Conservation (phyloP, 2,113 vertebrate species). For the Aptenodytes patagonicus region DNA sequence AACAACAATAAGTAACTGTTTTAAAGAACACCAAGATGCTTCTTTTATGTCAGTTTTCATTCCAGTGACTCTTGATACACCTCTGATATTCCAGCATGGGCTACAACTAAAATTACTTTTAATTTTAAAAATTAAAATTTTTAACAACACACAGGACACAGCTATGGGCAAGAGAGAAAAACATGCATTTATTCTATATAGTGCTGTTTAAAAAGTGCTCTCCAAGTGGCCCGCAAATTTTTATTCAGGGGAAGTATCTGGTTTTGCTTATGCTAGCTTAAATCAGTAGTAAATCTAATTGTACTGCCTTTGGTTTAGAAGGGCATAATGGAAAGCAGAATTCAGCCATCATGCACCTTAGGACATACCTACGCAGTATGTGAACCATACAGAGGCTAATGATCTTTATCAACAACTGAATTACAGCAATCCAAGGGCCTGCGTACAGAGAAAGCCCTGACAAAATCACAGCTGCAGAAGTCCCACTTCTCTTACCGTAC, state of each 20-base stretch:
- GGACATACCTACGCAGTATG: background rate
- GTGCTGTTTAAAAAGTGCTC: background rate
- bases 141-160: too few relatives aligned
- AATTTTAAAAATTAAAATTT: too few relatives aligned
- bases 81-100: background rate
- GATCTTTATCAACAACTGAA: background rate
- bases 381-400: background rate
- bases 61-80: background rate
- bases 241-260: background rate
- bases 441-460: background rate
- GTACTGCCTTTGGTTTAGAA: background rate
- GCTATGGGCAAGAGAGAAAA: background rate
- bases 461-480: background rate
- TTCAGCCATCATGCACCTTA: background rate
- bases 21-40: background rate
- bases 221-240: background rate
- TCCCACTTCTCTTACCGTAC: background rate
- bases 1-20: background rate
- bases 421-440: background rate
- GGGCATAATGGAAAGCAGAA: background rate
- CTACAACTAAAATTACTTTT: conserved; percentile 6
- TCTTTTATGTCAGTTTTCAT: background rate
- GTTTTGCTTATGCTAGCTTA: background rate
- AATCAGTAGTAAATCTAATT: background rate
- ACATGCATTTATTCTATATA: background rate